A percentile compares a stretch with the other conserved stretches of the same genome.
phyloP scores from a whole-genome alignment of 1,140 invertebrate species.

The Elymnias hypermnestra region DNA sequence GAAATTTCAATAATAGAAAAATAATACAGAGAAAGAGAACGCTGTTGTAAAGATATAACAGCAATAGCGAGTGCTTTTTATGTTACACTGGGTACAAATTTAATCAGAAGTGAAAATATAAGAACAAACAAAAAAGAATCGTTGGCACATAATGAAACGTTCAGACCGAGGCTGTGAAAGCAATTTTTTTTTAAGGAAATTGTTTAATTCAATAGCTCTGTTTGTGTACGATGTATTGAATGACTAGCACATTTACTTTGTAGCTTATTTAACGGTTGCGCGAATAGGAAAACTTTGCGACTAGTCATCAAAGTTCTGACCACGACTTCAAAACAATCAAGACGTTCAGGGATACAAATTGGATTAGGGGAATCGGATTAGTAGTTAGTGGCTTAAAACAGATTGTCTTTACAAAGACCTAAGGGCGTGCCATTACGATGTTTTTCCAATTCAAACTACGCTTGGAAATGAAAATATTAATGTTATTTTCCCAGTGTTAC shows the following conservation, averaged over 20 bases:
- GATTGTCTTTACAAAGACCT: slow-evolving; percentile 26
- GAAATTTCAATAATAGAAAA: slow-evolving; percentile 5
- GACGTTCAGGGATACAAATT: slow-evolving; percentile 54
- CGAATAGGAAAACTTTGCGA: slow-evolving; percentile 22
- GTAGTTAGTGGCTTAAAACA: slow-evolving; percentile 30
- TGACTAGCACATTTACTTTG: slow-evolving; percentile 5
- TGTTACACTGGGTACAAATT: slow-evolving; percentile 18
- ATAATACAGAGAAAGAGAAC: slow-evolving; percentile 2
- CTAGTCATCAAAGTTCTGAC: slow-evolving; percentile 38
- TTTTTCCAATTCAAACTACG: too few relatives aligned
- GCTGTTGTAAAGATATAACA: slow-evolving; percentile 4
- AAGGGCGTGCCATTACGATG: not conserved
- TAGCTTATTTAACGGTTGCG: slow-evolving; percentile 3
- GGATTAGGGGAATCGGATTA: slow-evolving; percentile 41
- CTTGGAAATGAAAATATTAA: too few relatives aligned
- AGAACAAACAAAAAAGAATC: slow-evolving; percentile 16
- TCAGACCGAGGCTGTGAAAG: slow-evolving; percentile 11
- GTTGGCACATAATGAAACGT: slow-evolving; percentile 16
- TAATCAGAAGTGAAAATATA: slow-evolving; percentile 19
- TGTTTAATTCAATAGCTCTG: slow-evolving; percentile 9
- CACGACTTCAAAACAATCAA: slow-evolving; percentile 61
- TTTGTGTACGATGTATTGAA: not conserved
- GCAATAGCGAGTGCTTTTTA: slow-evolving; percentile 2
- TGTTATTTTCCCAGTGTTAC: too few relatives aligned
- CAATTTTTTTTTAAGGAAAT: slow-evolving; percentile 15